Base-by-base conservation (phyloP, 2,888 invertebrate genomes). In the Plusia festucae region DNA sequence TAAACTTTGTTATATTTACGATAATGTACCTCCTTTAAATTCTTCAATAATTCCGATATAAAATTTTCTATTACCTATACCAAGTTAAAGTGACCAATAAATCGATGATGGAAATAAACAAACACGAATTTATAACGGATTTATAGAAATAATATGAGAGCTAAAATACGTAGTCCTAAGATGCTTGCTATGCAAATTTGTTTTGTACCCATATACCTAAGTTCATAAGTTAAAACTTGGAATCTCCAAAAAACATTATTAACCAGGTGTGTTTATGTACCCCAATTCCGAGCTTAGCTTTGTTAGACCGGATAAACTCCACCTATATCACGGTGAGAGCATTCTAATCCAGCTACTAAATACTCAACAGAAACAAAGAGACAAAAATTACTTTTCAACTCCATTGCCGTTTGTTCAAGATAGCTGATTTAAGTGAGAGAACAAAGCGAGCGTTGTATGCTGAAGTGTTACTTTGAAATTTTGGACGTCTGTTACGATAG, bases 271-370 rank as follows among this genome's bases (percentile, higher is more conserved):
- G 62, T 32, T 20, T 68, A 65, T 52, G 72, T 52, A 58, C 64
- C 53, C 60, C 65, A 74, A 73, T 69, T 73, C 69, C 74, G 68
- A 71, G 74, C 68, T 75, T 67, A 70, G 78, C 73, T 78, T 79
- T 80, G 78, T 83, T 82, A 83, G 78, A 76, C 64, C 64, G 74
- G 76, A 80, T 81, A 74, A 82, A 76, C 71, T 70, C 73, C 82
- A 67, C 73, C 65, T 81, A 69, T 79, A 76, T 80, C 78, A 76
- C 78, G 64, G 65, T 68, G 49, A 78, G 57, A 74, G 70, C 72
- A 69, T 71, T 74, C 61, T 60, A 56, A 34, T 58, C 46, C 61
- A 54, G 56, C 30, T 70, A 80, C 69, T 57, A 61, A 54, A 9
- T 53, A 49, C 24, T 13, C 15, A 2, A 0, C 0, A 15, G 62